phyloP scores from a whole-genome alignment of 2,888 invertebrate genomes.

The Autographa gamma region DNA sequence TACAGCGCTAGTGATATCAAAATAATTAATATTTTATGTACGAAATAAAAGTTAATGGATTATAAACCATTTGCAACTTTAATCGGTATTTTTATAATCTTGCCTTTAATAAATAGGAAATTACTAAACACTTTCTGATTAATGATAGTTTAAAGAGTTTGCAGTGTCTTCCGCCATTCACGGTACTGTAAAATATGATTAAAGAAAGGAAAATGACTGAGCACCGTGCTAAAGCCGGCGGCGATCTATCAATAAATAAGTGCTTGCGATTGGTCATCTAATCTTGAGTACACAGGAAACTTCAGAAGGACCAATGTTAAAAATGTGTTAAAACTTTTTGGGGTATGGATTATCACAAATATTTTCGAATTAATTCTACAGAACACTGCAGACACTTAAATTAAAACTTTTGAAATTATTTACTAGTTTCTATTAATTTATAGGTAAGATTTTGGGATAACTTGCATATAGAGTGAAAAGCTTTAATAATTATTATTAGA shows the following conservation, averaged over 20 bases:
- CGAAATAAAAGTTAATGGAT: too few species aligned
- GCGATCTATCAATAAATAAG: slow-evolving; percentile 56
- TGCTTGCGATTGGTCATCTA: slow-evolving; percentile 39
- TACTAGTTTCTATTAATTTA: too few species aligned
- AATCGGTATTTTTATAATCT: slow-evolving; percentile 6
- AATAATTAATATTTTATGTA: too few species aligned
- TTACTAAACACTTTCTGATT: slow-evolving; percentile 51
- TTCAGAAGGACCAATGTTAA: slow-evolving; percentile 11
- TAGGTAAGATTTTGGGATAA: too few species aligned
- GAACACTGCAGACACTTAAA: too few species aligned
- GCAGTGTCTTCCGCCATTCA: slow-evolving; percentile 43
- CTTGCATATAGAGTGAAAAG: too few species aligned
- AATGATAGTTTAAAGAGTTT: slow-evolving; percentile 45
- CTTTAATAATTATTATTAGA: too few species aligned
- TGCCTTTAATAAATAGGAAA: slow-evolving; percentile 36
- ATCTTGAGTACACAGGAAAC: slow-evolving; percentile 3
- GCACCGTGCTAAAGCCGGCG: slow-evolving; percentile 46
- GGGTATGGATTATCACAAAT: too few species aligned
- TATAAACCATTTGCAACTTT: neutral
- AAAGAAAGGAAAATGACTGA: slow-evolving; percentile 53
- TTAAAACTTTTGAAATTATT: too few species aligned
- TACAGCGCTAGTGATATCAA: too few species aligned
- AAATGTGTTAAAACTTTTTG: too few species aligned
- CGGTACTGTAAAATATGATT: slow-evolving; percentile 49
- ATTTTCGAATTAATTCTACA: too few species aligned